phyloP scores from a whole-genome alignment of 2,113 vertebrate species.

The Orycteropus afer region DNA sequence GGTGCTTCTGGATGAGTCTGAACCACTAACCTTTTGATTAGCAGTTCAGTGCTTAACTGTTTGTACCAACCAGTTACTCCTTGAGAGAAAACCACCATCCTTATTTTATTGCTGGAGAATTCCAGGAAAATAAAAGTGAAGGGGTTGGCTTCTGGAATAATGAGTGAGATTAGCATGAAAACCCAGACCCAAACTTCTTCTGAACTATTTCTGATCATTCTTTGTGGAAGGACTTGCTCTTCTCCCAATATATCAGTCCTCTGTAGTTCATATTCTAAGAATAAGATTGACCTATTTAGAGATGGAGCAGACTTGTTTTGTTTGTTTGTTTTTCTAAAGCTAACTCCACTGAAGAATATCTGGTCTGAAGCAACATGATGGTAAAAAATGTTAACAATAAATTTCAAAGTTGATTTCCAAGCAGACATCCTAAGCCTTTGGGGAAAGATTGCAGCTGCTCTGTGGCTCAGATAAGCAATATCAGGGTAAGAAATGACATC shows the following conservation, averaged over 20 bases:
- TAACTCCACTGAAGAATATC: constrained; percentile 34
- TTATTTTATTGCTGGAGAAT: not conserved
- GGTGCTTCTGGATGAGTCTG: not conserved
- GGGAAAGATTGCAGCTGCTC: constrained; percentile 72
- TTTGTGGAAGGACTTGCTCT: not conserved
- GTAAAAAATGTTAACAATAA: constrained; percentile 73
- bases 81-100: not conserved
- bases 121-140: not conserved
- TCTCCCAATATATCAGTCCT: not conserved
- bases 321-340: not conserved
- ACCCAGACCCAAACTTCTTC: not conserved
- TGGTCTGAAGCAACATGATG: constrained; percentile 60
- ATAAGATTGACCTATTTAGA: constrained; percentile 58
- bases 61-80: not conserved
- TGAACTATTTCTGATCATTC: not conserved
- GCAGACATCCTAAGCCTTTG: constrained; percentile 65
- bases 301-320: not conserved
- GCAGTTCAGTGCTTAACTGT: not conserved
- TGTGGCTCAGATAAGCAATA: constrained; percentile 78
- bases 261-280: constrained; percentile 31
- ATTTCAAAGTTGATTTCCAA: constrained; percentile 71
- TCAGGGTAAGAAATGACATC: constrained; percentile 75
- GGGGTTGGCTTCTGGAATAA: not conserved
- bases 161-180: not conserved
- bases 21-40: not conserved